Base-by-base conservation (phyloP, 1,140 invertebrate species). In the Penaeus indicus region DNA sequence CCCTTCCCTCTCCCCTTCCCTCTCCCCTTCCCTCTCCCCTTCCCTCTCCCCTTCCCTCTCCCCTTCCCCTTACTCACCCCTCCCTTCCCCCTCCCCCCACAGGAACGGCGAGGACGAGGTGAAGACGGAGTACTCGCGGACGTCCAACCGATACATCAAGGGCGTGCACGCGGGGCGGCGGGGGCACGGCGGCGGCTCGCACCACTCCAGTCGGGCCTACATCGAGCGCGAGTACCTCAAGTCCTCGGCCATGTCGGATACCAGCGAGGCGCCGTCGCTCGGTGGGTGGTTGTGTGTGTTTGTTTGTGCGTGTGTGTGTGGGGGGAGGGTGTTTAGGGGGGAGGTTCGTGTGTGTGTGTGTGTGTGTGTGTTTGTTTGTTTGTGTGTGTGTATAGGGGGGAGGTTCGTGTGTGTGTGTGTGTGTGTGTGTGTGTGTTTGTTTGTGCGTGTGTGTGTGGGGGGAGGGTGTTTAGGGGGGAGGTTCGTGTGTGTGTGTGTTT, bases 201-300 rank as follows among this genome's bases (percentile, higher is more conserved):
- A 97, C 91, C 97, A 97, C 91, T 97, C 96, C 0, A 97, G 96
- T 92, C 94, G 96, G 63, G 96, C 96, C 1, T 96, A 97, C 90
- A 96, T 97, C 87, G 94, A 94, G 91, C 92, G 92, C 18, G 91
- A 93, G 62, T 92, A 91, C 61, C 96, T 96, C 91, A 96, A 96
- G 93, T 96, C 95, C 16, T 98, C 97, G 38, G 97, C 97, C 18
- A 96, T 98, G 96, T 97, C 97, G 0, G 97, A 98, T 92, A 98
- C 97, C 0, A 97, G 97, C 79, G 97, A 98, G 94, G 97, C 97
- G 0, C 97, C 97, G 10, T 97, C 97, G 42, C 92, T 98, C 27
- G 94, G 93, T 93, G 90, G 91, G 89, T 90, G 3, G 63, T 38
- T 61, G 18, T 32, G 38, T 38, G 3, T n/a, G 22, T 21, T 84